These are phyloP conservation scores for Acanthosoma haemorrhoidale DNA, from an alignment of 2,888 invertebrate genomes.

Conservation along the genomic window DNA sequence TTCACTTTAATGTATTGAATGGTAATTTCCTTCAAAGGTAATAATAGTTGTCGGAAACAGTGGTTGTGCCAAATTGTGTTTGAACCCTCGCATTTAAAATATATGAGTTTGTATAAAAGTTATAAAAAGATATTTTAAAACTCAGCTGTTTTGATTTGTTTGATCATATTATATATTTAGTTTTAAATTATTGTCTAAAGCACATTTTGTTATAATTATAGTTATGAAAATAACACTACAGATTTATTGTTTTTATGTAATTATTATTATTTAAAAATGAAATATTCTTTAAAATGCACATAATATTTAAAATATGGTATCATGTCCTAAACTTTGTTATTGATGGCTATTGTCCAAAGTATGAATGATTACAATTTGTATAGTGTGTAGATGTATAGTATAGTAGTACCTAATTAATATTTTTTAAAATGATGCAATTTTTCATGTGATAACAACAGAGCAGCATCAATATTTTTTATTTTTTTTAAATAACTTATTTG, in stretches of 20 bases:
- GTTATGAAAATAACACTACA: too few relatives aligned
- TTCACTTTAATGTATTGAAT: neutral
- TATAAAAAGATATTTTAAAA: neutral
- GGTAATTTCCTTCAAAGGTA: slow-evolving; percentile 4
- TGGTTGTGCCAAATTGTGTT: slow-evolving; percentile 2
- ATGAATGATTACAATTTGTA: neutral
- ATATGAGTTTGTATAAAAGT: neutral
- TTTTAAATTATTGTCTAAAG: too few relatives aligned
- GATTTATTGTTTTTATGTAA: too few relatives aligned
- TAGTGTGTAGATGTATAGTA: neutral
- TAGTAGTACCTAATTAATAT: neutral
- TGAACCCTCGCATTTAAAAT: neutral
- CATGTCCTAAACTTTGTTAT: neutral
- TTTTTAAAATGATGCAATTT: neutral
- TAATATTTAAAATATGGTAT: too few relatives aligned
- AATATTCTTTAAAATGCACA: too few relatives aligned
- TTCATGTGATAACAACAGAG: neutral
- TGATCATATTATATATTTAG: too few relatives aligned
- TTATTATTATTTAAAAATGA: too few relatives aligned
- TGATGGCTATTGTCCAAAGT: slow-evolving; percentile 5
- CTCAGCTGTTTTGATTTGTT: neutral
- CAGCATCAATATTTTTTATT: neutral
- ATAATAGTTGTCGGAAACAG: neutral
- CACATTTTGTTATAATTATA: too few relatives aligned
- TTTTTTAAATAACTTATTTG: neutral